Evolutionary conservation across 2,888 invertebrate genomes (phyloP).

Genomic region (Spisula solida): DNA sequence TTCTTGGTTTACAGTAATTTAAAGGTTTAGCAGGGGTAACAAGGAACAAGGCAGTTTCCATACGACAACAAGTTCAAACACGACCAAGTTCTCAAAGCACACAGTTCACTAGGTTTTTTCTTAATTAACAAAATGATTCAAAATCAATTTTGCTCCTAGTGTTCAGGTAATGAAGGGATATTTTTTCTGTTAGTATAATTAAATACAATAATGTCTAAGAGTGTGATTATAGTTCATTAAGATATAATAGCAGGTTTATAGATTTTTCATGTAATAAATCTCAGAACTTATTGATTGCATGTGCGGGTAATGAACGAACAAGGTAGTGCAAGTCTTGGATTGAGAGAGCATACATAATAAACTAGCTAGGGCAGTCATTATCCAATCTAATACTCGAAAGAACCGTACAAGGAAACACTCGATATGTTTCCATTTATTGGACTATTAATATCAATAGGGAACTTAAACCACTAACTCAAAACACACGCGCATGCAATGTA

Average conservation of each 20-base stretch:
- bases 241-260: constrained; percentile 37
- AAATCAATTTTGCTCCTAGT: constrained; percentile 14
- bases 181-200: constrained; percentile 2
- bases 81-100: not conserved
- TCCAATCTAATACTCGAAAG: constrained; percentile 44
- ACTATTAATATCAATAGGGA: constrained; percentile 10
- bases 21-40: not conserved
- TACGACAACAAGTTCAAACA: constrained; percentile 7
- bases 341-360: constrained; percentile 1
- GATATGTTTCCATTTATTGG: constrained; percentile 43
- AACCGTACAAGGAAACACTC: constrained; percentile 38
- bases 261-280: constrained; percentile 49
- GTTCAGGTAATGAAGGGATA: not conserved
- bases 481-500: constrained; percentile 7
- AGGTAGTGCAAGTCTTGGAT: not conserved
- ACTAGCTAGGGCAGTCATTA: constrained; percentile 44
- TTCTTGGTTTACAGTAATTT: too few species aligned
- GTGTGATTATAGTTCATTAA: constrained; percentile 42
- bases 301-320: not conserved
- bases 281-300: constrained; percentile 33
- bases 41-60: not conserved
- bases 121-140: constrained; percentile 24
- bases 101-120: constrained; percentile 13
- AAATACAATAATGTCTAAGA: constrained; percentile 25
- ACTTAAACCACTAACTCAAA: not conserved